Evolutionary conservation across 1,140 invertebrate species (phyloP), one percentile per base, ranked within the genome.

Genomic region (Leptinotarsa lineolata): DNA sequence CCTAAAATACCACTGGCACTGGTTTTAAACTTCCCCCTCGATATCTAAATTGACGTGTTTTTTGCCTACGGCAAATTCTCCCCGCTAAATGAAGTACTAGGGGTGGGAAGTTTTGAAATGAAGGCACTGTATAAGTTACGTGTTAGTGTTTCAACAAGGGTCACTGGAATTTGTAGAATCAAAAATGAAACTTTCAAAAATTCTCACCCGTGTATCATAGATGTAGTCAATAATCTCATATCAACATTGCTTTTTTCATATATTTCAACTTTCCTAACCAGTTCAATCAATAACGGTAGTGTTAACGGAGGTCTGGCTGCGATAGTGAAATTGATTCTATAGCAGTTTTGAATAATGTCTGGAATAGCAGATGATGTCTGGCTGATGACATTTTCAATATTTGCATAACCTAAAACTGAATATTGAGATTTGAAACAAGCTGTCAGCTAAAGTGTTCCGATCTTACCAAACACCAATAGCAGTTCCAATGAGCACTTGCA

Each of bases 191-290:
- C 24, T 0, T 30, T 30, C 6, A 1, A 30, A 30, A 30, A 54
- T 21, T 22, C 71, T 65, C 81, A 89, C 89, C 86, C 87, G 75
- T 87, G 86, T n/a, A 90, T 75, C 66, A 90, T 81, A 1, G 86
- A 83, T 16, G 87, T 84, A 21, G 85, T 84, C 24, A 89, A 81
- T 64, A 86, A 77, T 79, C 86, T 85, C 72, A 88, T 84, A 76
- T 88, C 85, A 22, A 87, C 83, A 5, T 80, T 78, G 21, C 73
- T 76, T 18, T 82, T 81, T 0, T 85, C 81, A 69, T 84, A 74
- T 44, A 77, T 77, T 80, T 90, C 89, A 58, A 88, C 72, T 80
- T 87, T 87, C 74, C 85, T 84, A n/a, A 89, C 72, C 16, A 89
- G 79, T 22, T 88, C 88, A 12, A 89, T 76, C 60, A 88, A 82